Percentiles rank a stretch among this genome's conserved stretches.
phyloP scores from a whole-genome alignment of 2,888 invertebrate species.

The Pandemis cinnamomeana region DNA sequence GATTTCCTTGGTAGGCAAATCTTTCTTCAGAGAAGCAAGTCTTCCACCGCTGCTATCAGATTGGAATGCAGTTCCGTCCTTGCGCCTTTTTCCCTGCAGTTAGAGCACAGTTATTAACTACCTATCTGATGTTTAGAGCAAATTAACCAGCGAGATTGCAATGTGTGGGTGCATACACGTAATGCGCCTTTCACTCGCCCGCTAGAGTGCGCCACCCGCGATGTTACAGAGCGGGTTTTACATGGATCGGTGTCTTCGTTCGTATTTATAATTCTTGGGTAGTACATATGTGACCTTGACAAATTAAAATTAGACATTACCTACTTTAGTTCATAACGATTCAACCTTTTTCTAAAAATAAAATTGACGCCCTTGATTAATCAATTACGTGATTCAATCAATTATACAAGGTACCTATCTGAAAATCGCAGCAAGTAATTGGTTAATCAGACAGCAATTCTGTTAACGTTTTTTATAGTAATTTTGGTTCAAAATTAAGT shows the following conservation, averaged over 20 bases:
- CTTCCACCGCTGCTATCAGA: slow-evolving; percentile 13
- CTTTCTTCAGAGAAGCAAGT: slow-evolving; percentile 11
- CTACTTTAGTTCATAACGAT: no score
- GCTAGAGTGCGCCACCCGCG: slow-evolving; percentile 42
- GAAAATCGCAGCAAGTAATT: no score
- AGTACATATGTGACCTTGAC: not conserved
- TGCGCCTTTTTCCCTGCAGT: slow-evolving; percentile 20
- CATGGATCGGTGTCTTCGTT: slow-evolving; percentile 31
- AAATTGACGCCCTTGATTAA: no score
- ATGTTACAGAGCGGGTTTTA: slow-evolving; percentile 20
- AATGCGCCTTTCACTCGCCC: slow-evolving; percentile 43
- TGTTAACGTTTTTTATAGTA: no score
- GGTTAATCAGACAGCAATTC: no score
- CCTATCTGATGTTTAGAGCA: slow-evolving; percentile 36
- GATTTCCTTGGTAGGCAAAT: not conserved
- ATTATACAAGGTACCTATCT: no score
- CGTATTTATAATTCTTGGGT: not conserved
- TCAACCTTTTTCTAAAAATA: no score
- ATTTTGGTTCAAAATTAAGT: no score
- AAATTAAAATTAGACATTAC: no score
- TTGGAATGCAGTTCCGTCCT: slow-evolving; percentile 36
- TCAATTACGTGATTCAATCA: no score
- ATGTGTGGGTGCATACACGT: slow-evolving; percentile 32
- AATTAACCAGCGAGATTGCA: slow-evolving; percentile 25
- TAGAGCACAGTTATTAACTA: slow-evolving; percentile 27